Evolutionary conservation across 2,113 vertebrate genomes (phyloP).

Genomic region (Myotis yumanensis): DNA sequence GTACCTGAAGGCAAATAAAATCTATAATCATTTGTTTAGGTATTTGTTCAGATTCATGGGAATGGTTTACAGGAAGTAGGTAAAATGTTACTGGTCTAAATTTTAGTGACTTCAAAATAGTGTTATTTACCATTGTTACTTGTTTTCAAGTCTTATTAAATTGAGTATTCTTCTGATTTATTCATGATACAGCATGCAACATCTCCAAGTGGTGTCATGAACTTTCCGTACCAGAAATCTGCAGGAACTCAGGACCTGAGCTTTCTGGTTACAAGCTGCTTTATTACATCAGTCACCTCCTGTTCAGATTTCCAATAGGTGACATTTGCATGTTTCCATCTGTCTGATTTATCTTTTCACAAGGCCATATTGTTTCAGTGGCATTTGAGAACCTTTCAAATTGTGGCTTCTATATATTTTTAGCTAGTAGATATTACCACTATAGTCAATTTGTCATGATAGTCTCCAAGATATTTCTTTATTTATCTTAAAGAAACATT

Average conservation of each 20-base stretch:
- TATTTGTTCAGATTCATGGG: background rate
- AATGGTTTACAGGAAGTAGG: background rate
- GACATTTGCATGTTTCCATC: constrained; percentile 75
- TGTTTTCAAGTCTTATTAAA: constrained; percentile 45
- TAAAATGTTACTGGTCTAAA: constrained; percentile 45
- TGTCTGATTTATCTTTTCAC: constrained; percentile 69
- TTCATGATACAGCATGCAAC: background rate
- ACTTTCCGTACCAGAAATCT: constrained; percentile 62
- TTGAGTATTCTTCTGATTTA: constrained; percentile 10
- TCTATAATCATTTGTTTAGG: background rate
- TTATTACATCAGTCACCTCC: constrained; percentile 69
- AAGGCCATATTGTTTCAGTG: constrained; percentile 57
- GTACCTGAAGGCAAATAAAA: background rate
- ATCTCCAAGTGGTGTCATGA: background rate
- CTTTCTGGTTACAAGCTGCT: constrained; percentile 62
- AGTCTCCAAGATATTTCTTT: constrained; percentile 42
- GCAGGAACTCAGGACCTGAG: constrained; percentile 45
- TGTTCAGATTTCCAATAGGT: constrained; percentile 67
- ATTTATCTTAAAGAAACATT: constrained; percentile 52
- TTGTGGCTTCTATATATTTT: constrained; percentile 48
- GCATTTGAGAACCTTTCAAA: constrained; percentile 68
- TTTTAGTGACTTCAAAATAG: constrained; percentile 14
- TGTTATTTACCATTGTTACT: constrained; percentile 5
- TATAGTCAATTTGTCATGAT: constrained; percentile 41
- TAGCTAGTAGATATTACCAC: constrained; percentile 31